These are phyloP conservation scores for Solen grandis DNA, from an alignment of 1,140 invertebrate species.

Conservation along the genomic window DNA sequence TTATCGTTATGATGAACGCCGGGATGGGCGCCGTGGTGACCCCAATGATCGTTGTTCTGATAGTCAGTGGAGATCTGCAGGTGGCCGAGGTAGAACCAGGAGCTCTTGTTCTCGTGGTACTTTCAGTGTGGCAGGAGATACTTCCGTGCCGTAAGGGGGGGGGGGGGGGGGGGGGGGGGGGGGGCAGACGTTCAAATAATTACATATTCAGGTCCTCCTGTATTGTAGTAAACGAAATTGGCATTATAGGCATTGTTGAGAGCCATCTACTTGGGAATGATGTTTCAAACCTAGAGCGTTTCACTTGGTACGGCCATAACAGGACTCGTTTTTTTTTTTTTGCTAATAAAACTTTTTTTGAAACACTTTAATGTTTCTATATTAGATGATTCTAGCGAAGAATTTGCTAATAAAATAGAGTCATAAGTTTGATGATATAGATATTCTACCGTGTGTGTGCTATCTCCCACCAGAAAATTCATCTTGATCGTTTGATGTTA, in stretches of 20 bases:
- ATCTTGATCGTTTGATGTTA: slow-evolving; percentile 27
- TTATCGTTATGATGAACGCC: not conserved
- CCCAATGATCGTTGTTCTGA: too few species aligned
- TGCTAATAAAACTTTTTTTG: not conserved
- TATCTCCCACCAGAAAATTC: slow-evolving; percentile 30
- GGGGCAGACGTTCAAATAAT: slow-evolving; percentile 19
- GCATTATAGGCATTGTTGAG: slow-evolving; percentile 28
- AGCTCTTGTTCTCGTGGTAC: too few species aligned
- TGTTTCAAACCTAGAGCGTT: slow-evolving; percentile 13
- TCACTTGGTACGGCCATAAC: slow-evolving; percentile 21
- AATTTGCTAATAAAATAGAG: slow-evolving; percentile 25
- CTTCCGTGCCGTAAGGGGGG: too few species aligned
- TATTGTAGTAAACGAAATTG: slow-evolving; percentile 17
- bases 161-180: slow-evolving; percentile 17
- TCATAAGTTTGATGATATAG: slow-evolving; percentile 25
- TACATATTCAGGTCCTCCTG: slow-evolving; percentile 19
- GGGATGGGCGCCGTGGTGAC: not conserved
- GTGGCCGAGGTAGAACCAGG: not conserved
- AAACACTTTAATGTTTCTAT: slow-evolving; percentile 10
- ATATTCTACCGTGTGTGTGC: slow-evolving; percentile 23
- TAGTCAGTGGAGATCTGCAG: not conserved
- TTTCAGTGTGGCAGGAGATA: too few species aligned
- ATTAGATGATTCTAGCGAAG: slow-evolving; percentile 21
- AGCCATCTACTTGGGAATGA: slow-evolving; percentile 26
- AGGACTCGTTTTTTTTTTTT: slow-evolving; percentile 25